A percentile compares a stretch with the other conserved stretches of the same genome.
Conservation (phyloP, 2,113 vertebrate genomes). For the Merops nubicus region DNA sequence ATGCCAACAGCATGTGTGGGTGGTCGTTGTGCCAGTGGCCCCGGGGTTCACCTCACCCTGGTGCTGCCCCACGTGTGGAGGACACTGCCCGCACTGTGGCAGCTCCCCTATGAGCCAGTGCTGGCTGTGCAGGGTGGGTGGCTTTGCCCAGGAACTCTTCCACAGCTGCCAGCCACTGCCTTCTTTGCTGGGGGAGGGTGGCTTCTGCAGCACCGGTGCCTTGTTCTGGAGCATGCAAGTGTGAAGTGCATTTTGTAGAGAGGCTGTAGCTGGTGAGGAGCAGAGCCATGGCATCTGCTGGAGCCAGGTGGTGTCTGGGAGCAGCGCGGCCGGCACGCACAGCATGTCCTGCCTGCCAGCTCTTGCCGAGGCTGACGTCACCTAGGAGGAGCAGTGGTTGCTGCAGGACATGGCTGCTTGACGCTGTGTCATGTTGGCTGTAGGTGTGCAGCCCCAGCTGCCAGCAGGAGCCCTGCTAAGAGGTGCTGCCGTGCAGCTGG, state of each 20-base stretch:
- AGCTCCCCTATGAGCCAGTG: fast-evolving
- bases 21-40: not conserved
- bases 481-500: not conserved
- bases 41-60: not conserved
- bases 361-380: conserved; percentile 52
- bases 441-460: not conserved
- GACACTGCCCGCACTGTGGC: fast-evolving
- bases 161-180: not conserved
- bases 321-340: not conserved
- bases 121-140: fast-evolving
- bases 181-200: not conserved
- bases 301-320: not conserved
- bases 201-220: not conserved
- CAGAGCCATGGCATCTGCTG: not conserved
- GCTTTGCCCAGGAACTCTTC: not conserved
- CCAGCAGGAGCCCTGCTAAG: not conserved
- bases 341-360: conserved; percentile 35
- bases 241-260: not conserved
- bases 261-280: not conserved
- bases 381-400: not conserved
- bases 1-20: not conserved
- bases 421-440: conserved; percentile 12
- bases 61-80: fast-evolving
- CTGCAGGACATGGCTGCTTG: conserved; percentile 31
- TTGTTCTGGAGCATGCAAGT: not conserved